Evolutionary conservation across 92 coral and sea anemone genomes (phyloP).

Genomic region (Palythoa grandiflora): DNA sequence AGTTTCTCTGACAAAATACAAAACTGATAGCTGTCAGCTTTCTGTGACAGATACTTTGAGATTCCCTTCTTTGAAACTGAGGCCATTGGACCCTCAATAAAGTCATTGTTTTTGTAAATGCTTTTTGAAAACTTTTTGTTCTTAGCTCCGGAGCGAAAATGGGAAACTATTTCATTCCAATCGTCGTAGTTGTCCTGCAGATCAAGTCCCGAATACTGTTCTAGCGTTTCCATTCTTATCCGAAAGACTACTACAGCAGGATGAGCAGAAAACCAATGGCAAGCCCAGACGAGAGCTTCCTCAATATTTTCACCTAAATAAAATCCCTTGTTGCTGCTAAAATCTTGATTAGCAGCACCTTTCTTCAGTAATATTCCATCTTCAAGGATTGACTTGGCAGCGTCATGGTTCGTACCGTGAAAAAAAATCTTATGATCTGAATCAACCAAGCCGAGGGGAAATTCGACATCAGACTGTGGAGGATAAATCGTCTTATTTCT

Average conservation of each 20-base stretch:
- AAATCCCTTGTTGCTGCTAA: constrained; percentile 52
- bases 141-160: neutral
- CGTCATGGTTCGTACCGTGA: constrained; percentile 60
- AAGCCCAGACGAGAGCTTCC: constrained; percentile 43
- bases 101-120: neutral
- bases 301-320: constrained; percentile 20
- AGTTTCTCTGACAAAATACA: constrained; percentile 24
- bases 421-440: constrained; percentile 21
- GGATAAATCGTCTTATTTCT: neutral
- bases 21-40: constrained; percentile 18
- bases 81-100: constrained; percentile 37
- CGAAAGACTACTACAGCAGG: constrained; percentile 36
- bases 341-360: constrained; percentile 28
- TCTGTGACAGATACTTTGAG: neutral
- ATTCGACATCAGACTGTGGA: neutral
- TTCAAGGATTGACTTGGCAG: constrained; percentile 38
- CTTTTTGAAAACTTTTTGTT: neutral
- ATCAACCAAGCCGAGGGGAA: constrained; percentile 1
- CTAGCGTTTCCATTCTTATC: neutral
- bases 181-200: neutral
- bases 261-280: neutral
- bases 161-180: neutral
- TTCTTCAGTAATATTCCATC: constrained; percentile 39
- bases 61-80: neutral
- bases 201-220: neutral